Conservation (phyloP, 2,797 vertebrate genomes). For the Microctenopoma stevenorrisi region DNA sequence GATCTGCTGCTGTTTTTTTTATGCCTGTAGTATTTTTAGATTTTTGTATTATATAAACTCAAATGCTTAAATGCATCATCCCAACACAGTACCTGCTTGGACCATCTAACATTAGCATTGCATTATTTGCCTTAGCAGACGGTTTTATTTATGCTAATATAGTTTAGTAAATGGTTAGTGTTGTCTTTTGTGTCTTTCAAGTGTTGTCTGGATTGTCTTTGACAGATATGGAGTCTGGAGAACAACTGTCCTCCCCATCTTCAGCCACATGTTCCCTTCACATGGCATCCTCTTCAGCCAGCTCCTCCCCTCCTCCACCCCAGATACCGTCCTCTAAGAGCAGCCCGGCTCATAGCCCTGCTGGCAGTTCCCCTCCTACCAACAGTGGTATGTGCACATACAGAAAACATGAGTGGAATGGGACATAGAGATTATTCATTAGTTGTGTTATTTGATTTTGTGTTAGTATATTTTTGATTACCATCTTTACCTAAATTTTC, state of each 20-base stretch:
- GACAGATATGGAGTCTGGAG: constrained; percentile 94
- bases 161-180: too few species aligned
- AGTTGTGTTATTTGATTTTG: constrained; percentile 20
- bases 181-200: constrained; percentile 36
- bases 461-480: constrained; percentile 10
- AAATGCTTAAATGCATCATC: too few species aligned
- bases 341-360: constrained; percentile 81
- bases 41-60: too few species aligned
- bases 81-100: neutral
- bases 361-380: constrained; percentile 81
- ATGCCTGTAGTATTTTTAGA: neutral
- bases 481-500: constrained; percentile 19
- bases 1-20: neutral
- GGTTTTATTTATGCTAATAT: neutral
- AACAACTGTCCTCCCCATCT: constrained; percentile 84
- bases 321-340: constrained; percentile 81
- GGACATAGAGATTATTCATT: constrained; percentile 11
- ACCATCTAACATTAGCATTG: neutral
- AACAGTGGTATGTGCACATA: constrained; percentile 79
- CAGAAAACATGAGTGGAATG: neutral
- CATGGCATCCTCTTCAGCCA: constrained; percentile 78
- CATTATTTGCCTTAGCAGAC: neutral
- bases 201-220: constrained; percentile 73
- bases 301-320: constrained; percentile 80
- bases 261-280: constrained; percentile 81